Evolutionary conservation across 2,113 vertebrate genomes (phyloP).

Genomic region (Uria aalge): DNA sequence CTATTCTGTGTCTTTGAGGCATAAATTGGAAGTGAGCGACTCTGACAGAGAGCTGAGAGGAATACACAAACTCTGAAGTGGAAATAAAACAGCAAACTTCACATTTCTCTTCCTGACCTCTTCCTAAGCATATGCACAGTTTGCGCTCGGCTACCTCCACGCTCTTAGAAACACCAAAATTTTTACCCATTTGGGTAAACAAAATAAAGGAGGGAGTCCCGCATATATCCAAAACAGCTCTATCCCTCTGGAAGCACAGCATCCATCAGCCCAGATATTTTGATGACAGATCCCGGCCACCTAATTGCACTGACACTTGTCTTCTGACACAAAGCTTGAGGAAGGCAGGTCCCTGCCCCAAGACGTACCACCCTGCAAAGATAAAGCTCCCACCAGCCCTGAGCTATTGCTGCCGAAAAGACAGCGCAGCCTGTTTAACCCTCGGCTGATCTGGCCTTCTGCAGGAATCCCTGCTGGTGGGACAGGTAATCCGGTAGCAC

Average conservation of each 20-base stretch:
- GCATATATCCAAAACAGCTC: accelerated
- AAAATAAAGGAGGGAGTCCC: background rate
- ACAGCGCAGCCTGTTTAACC: background rate
- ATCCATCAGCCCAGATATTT: background rate
- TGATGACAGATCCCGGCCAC: background rate
- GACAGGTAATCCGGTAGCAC: background rate
- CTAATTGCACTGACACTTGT: background rate
- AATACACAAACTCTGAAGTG: background rate
- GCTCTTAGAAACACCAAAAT: background rate
- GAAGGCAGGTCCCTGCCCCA: accelerated
- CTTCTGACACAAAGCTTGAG: background rate
- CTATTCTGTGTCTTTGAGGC: background rate
- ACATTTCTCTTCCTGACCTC: accelerated
- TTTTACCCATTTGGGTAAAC: background rate
- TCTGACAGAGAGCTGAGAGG: background rate
- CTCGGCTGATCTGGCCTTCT: background rate
- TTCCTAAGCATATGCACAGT: background rate
- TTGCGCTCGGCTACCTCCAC: accelerated
- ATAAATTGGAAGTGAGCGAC: background rate
- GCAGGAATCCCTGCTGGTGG: background rate
- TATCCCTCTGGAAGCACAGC: background rate
- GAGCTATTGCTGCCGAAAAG: background rate
- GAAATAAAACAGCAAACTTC: background rate
- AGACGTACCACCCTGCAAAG: background rate
- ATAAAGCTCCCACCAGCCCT: background rate